Evolutionary conservation across 2,797 vertebrate species (phyloP), one percentile per base, ranked within the genome.

Genomic region (Mus spretus): DNA sequence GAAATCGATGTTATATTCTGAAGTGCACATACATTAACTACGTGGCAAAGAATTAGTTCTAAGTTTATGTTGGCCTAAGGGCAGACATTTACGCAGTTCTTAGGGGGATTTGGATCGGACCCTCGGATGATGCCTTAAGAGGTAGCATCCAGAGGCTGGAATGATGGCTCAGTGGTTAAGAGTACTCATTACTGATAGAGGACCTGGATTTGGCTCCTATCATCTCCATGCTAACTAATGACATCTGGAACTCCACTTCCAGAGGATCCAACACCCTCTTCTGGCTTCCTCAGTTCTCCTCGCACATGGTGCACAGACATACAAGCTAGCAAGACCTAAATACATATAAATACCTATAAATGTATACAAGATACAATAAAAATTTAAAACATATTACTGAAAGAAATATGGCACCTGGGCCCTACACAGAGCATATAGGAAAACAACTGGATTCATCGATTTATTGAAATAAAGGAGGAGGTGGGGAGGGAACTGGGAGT

Each of bases 31-130:
- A 55, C 34, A 75, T 93, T 17, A 74, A 94, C 3, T 72, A 47
- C 7, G 20, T 88, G 89, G 74, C 80, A 86, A 95, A 90, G 26
- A 93, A 94, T 37, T 57, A 93, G 72, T 92, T 95, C 63, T 77
- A 72, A 89, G 57, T 93, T 81, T 81, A 47, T 81, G 93, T 81
- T n/a, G 40, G 63, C 19, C 40, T 63, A 65, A 84, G 20, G 37
- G 9, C 83, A 88, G 87, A 89, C 22, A 87, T 84, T 84, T 89
- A 50, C 3, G 92, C n/a, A 14, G 1, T 77, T 89, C 89, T 81
- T 82, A 34, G 57, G 40, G 50, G 87, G 44, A n/a, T 26, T 47
- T 75, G 84, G 40, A 22, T 80, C 63, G 5, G 2, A 12, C 31
- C 79, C 89, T 95, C 34, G 55, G 12, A 81, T 61, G 17, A 75